These are phyloP conservation scores for Pristionchus entomophagus DNA, from an alignment of 2,888 invertebrate genomes.

Conservation along the genomic window DNA sequence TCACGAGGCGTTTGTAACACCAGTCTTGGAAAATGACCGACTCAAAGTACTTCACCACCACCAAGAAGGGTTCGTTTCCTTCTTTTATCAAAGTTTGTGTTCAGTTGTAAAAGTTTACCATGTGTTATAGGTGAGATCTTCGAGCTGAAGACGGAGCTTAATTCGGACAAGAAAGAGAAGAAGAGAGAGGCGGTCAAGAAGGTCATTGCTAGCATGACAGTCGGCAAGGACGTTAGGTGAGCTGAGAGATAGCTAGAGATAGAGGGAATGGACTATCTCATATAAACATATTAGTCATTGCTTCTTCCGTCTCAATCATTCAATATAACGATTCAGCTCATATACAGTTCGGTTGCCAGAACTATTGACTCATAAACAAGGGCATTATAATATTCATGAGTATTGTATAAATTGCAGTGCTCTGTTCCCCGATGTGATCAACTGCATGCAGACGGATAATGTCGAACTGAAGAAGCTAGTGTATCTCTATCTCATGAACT, in stretches of 20 bases:
- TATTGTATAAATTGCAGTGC: conserved; percentile 80
- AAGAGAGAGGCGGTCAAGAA: conserved; percentile 99
- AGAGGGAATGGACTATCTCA: neutral
- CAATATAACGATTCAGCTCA: too few relatives aligned
- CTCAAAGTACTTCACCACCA: conserved; percentile 99
- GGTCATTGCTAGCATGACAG: conserved; percentile 99
- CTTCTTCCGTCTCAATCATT: too few relatives aligned
- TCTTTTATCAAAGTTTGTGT: neutral
- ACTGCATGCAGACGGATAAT: conserved; percentile 99
- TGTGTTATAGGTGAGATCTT: conserved; percentile 88
- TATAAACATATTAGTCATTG: too few relatives aligned
- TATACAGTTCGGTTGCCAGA: too few relatives aligned
- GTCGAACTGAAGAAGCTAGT: conserved; percentile 97
- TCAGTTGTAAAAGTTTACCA: neutral
- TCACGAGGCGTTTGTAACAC: conserved; percentile 14
- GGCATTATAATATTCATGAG: too few relatives aligned
- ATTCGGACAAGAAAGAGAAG: conserved; percentile 99
- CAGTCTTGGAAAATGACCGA: conserved; percentile 89
- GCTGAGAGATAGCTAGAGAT: neutral
- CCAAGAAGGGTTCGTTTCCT: conserved; percentile 87
- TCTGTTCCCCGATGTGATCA: conserved; percentile 98
- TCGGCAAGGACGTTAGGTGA: conserved; percentile 94
- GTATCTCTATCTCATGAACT: conserved; percentile 98
- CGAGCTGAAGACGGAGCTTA: conserved; percentile 97
- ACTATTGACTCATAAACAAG: too few relatives aligned